phyloP scores from a whole-genome alignment of 1,140 invertebrate genomes.

The Brachionus calyciflorus region DNA sequence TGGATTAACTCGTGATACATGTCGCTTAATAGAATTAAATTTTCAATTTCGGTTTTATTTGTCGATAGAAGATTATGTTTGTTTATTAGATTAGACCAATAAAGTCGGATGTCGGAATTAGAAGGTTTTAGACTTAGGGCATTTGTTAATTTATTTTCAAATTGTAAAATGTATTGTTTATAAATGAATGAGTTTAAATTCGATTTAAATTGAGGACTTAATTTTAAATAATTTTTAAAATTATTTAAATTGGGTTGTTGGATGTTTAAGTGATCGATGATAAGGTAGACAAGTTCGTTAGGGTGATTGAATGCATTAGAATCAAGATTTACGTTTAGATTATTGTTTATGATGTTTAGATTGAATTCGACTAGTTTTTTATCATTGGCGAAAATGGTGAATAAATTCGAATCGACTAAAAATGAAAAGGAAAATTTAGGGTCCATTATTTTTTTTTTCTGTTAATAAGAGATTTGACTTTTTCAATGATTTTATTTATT shows the following conservation, averaged over 20 bases:
- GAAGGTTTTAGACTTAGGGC: not conserved
- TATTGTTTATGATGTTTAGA: constrained; percentile 3
- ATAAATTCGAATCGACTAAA: constrained; percentile 17
- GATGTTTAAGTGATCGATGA: not conserved
- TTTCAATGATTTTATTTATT: no score
- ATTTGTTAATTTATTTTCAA: not conserved
- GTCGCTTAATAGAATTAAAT: constrained; percentile 10
- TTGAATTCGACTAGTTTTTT: constrained; percentile 20
- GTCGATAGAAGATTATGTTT: not conserved
- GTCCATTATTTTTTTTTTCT: not conserved
- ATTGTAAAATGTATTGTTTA: not conserved
- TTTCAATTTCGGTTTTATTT: constrained; percentile 22
- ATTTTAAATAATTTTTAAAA: not conserved
- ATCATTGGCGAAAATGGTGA: not conserved
- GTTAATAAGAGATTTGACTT: not conserved
- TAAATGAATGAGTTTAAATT: not conserved
- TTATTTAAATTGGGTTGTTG: not conserved
- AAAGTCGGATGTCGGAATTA: not conserved
- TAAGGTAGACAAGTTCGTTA: constrained; percentile 10
- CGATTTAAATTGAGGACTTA: not conserved
- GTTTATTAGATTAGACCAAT: not conserved
- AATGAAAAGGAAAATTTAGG: constrained; percentile 1
- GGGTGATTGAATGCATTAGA: not conserved
- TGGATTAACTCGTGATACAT: constrained; percentile 39
- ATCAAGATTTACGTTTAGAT: not conserved